Base-by-base conservation (phyloP, 2,113 vertebrate species). In the Tragulus kanchil region DNA sequence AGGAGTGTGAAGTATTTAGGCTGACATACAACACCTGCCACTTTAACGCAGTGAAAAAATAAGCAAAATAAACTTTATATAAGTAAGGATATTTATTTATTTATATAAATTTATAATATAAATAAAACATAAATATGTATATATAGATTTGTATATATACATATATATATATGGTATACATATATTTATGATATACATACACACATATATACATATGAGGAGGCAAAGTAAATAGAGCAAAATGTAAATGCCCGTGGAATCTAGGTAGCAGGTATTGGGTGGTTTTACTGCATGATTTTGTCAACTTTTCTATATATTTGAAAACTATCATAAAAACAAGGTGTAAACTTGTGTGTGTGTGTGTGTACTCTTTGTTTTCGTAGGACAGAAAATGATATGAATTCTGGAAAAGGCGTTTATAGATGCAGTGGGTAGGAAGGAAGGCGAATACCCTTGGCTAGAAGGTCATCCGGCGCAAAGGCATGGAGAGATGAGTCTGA, bases 301-400 rank as follows among this genome's bases (percentile, higher is more conserved):
- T 84, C 42, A 65, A 88, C 48, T 86, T 73, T 87, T 79, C 15
- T 65, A 59, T 36, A 61, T 86, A 81, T 58, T 88, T 95, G n/a
- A 87, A 96, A 91, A 65, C 58, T 95, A 42, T 52, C 36, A 59
- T 62, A 62, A 79, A 65, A 36, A 75, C 81, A 31, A 52, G 19
- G 61, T 58, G 4, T 1, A 52, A 45, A 54, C 15, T 28, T 69
- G 6, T 45, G 16, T 48, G 45, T 13, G 19, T 13, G 19, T 50
- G 61, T n/a, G 8, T 11, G 8, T 67, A 89, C 45, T 52, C 56
- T 81, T 21, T 64, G 50, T 85, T 81, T 64, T 73, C 42, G 45
- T 25, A 73, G 42, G 12, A 73, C 7, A 45, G 42, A 12, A 45
- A 73, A 25, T 73, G 69, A 87, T 90, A 64, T 48, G 31, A 85